Evolutionary conservation across 2,113 vertebrate genomes (phyloP), one percentile per base, ranked within the genome.

Genomic region (Tyrannus savana): DNA sequence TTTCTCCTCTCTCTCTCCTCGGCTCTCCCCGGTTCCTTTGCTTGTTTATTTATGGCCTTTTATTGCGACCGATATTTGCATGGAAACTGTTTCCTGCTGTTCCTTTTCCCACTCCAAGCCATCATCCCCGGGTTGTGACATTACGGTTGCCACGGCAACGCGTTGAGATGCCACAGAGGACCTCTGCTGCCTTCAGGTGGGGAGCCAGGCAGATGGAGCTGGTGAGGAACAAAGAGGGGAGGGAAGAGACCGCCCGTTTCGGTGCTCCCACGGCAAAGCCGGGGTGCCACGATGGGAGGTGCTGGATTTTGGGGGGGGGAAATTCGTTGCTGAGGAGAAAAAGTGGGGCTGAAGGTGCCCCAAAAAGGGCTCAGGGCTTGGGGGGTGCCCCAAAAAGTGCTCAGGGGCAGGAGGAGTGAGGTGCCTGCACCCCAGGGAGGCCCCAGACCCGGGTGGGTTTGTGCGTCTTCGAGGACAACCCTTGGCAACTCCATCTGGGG

Each of bases 71-170:
- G 91, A 80, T 83, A 79, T 95, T 95, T 91, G 94, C 96, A 93
- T 84, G 95, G 93, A 90, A 87, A 75, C 72, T 7, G 82, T 53
- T 96, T 87, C 96, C 96, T 62, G 95, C 96, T 95, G 94, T 59
- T 96, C 77, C 83, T 59, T 83, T 88, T 79, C 31, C 24, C 60
- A 16, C 64, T 94, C 86, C 66, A 6, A 82, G 84, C 77, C 87
- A 72, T 71, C 82, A 71, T 90, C 93, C 73, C 12, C 31, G 69
- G 77, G 88, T 68, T 49, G 95, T 50, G 89, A 85, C 87, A 79
- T 82, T 64, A 23, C 10, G 3, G 94, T 97, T 96, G 87, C 96
- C 93, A 63, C 47, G 95, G 95, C 71, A 96, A 96, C 94, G 7
- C 2, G 21, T 24, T 47, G 73, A 90, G 91, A 89, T 94, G 94